A percentile compares a stretch with the other conserved stretches of the same genome.
phyloP scores from a whole-genome alignment of 2,113 vertebrate genomes.

The Donacobius atricapilla region DNA sequence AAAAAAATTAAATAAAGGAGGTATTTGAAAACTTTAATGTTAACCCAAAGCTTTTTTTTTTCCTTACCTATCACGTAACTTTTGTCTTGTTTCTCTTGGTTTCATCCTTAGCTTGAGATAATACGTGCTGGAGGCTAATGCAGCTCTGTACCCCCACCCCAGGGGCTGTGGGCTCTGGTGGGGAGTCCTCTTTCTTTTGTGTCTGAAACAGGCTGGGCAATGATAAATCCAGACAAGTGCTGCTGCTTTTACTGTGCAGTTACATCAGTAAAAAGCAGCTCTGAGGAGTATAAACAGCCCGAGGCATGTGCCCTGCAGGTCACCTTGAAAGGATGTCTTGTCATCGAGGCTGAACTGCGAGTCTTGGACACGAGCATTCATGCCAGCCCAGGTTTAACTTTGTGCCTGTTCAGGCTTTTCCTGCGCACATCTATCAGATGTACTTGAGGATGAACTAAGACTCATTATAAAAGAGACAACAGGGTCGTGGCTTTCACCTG shows the following conservation, averaged over 20 bases:
- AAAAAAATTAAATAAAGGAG: too few species aligned
- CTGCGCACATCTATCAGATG: background rate
- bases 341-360: background rate
- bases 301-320: background rate
- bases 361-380: background rate
- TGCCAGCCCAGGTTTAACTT: conserved; percentile 3
- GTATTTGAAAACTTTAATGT: background rate
- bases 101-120: background rate
- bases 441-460: background rate
- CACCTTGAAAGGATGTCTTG: conserved; percentile 40
- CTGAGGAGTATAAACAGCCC: conserved; percentile 4
- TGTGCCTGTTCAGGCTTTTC: conserved; percentile 13
- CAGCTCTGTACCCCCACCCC: background rate
- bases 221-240: conserved; percentile 18
- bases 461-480: background rate
- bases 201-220: background rate
- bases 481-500: background rate
- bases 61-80: background rate
- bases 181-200: background rate
- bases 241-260: background rate
- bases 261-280: background rate
- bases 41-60: background rate
- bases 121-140: background rate
- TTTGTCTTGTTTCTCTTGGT: background rate
- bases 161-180: background rate